Evolutionary conservation across 1,140 invertebrate species (phyloP), one percentile per base, ranked within the genome.

Genomic region (Pentalonia nigronervosa): DNA sequence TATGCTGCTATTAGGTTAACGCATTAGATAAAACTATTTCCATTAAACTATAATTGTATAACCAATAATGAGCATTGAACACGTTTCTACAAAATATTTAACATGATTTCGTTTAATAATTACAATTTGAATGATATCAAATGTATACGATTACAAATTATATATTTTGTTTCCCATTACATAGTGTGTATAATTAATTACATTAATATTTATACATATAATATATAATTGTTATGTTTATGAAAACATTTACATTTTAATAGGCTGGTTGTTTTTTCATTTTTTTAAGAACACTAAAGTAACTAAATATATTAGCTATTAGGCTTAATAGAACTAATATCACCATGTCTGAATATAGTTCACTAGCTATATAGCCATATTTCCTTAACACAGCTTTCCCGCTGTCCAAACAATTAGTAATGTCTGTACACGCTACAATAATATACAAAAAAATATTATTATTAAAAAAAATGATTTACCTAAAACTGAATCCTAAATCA

Each of bases 181-280:
- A 41, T 84, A 84, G 83, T 84, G 45, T 25, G 9, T 84, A 45
- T 84, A 83, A n/a, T 76, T 41, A 83, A 83, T 83, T 41, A 83
- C 34, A 83, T 41, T 41, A 14, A 76, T 23, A 34, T 34, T 20
- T n/a, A 41, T 41, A 41, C 41, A 4, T 41, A 41, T 30, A 14
- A 81, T 36, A 83, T 41, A 41, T 41, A 83, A 11, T 25, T 84
- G 41, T 76, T 84, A 84, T 45, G 45, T 84, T 25, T 45, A 84
- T 84, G 34, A 83, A 84, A 84, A 84, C 34, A 84, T 41, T 36
- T 9, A 41, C 21, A 41, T 86, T 81, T 48, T 50, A 91, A 83
- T 91, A 91, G 30, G 67, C 41, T 34, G 90, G 90, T 81, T 76
- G 90, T 83, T 91, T 91, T 91, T 91, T 91, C 21, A 91, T 83